Evolutionary conservation across 2,888 invertebrate genomes (phyloP).

Genomic region (Acanthacorydalis orientalis): DNA sequence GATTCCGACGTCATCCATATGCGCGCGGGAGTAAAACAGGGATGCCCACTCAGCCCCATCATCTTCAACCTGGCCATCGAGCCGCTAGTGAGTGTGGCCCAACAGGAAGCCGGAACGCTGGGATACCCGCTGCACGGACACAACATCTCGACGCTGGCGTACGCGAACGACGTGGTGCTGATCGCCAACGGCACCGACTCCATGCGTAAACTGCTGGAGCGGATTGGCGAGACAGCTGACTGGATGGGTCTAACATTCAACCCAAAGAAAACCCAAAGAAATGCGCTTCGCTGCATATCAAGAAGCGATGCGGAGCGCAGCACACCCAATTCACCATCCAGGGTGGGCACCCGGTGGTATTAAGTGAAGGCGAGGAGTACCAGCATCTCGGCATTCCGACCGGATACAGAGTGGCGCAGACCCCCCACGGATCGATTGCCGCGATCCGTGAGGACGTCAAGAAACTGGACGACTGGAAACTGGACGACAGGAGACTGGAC

Average conservation of each 20-base stretch:
- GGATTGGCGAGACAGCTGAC: too few relatives aligned
- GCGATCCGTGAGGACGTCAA: too few relatives aligned
- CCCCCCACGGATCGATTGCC: constrained; percentile 4
- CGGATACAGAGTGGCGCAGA: constrained; percentile 6
- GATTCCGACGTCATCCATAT: neutral
- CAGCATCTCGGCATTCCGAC: constrained; percentile 4
- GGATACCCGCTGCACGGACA: neutral
- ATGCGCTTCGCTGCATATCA: too few relatives aligned
- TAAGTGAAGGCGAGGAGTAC: constrained; percentile 11
- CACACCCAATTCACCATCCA: constrained; percentile 11
- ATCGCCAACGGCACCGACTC: too few relatives aligned
- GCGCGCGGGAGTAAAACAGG: too few relatives aligned
- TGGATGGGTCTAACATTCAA: constrained; percentile 13
- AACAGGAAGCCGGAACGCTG: neutral
- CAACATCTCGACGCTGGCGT: neutral
- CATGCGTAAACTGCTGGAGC: too few relatives aligned
- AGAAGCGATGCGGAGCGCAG: constrained; percentile 6
- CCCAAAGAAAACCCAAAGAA: constrained; percentile 12
- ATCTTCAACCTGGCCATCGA: too few relatives aligned
- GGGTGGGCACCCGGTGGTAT: constrained; percentile 8
- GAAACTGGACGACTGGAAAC: neutral
- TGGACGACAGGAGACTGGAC: too few relatives aligned
- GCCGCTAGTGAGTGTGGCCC: constrained; percentile 1
- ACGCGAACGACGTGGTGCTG: too few relatives aligned
- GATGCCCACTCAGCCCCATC: too few relatives aligned